Base-by-base conservation (phyloP, 2,888 invertebrate species). In the Mongoloraphidia duomilia region DNA sequence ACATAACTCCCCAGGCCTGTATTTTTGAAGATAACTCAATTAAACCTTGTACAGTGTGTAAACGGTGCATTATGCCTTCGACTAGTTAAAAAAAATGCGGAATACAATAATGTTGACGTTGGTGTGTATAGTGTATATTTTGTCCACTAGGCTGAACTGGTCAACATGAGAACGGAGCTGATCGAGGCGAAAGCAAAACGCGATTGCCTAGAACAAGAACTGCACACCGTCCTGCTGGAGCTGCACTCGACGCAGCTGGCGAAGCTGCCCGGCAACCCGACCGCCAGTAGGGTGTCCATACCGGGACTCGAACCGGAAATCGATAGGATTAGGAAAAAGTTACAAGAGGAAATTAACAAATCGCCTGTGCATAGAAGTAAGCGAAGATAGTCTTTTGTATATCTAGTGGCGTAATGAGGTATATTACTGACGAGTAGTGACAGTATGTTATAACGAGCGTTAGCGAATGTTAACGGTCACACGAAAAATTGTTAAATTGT, bases 161-260 rank as follows among this genome's bases (percentile, higher is more conserved):
- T 82, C 47, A 80, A 82, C 60, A 75, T 84, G 72, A 76, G 84
- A 58, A 77, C 82, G 47, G 84, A 87, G 62, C 65, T 87, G 58
- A 76, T 80, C 46, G 82, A 85, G 57, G 77, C 82, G 11, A 72
- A 79, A 60, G 79, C 84, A 11, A 70, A 72, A 47, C 72, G 74
- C 52, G 68, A 73, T 55, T 67, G 75, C 34, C 60, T 78, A 51
- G 79, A 81, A 59, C 74, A 76, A 55, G 79, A 83, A 60, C 66
- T 77, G 49, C 76, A 78, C 59, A 74, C 76, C 52, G 63, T 80
- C 52, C 63, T 81, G 54, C 66, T 79, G 36, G 79, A 80, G 60
- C 62, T 79, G 35, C 79, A 80, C 60, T 69, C 77, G 9, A 67
- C 72, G 39, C 77, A 79, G 61, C 64, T 79, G 42, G 71, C 77